phyloP scores from a whole-genome alignment of 2,797 vertebrate genomes.

The Argyrosomus regius region DNA sequence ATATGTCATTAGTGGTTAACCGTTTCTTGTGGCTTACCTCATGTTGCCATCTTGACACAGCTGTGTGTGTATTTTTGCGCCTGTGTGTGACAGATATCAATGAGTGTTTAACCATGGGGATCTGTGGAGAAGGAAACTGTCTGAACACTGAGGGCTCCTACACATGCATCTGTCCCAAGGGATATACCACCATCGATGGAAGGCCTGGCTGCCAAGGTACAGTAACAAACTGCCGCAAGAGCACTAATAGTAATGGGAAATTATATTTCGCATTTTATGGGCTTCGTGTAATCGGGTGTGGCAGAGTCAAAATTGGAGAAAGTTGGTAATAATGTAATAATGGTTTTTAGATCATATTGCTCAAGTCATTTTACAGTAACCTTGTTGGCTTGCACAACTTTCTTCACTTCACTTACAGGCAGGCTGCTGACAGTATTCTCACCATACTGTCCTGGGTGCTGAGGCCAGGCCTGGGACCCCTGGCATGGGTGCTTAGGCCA shows the following conservation, averaged over 20 bases:
- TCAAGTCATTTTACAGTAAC: slow-evolving; percentile 40
- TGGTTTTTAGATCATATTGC: slow-evolving; percentile 24
- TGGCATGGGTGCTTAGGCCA: slow-evolving; percentile 50
- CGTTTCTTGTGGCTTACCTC: slow-evolving; percentile 37
- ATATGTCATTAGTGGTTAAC: slow-evolving; percentile 41
- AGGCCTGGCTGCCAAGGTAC: slow-evolving; percentile 87
- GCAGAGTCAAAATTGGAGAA: slow-evolving; percentile 34
- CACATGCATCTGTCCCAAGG: slow-evolving; percentile 87
- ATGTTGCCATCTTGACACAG: slow-evolving; percentile 51
- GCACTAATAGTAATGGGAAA: slow-evolving; percentile 17
- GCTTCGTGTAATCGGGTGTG: slow-evolving; percentile 60
- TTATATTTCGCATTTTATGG: slow-evolving; percentile 41
- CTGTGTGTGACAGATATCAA: slow-evolving; percentile 85
- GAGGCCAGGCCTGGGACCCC: slow-evolving; percentile 43
- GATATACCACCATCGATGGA: slow-evolving; percentile 79
- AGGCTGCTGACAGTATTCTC: slow-evolving; percentile 45
- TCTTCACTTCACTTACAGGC: slow-evolving; percentile 17
- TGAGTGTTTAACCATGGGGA: slow-evolving; percentile 84
- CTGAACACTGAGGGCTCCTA: slow-evolving; percentile 90
- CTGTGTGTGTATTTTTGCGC: slow-evolving; percentile 54
- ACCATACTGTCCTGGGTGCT: slow-evolving; percentile 32
- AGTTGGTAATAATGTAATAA: slow-evolving; percentile 47
- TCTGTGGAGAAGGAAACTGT: slow-evolving; percentile 89
- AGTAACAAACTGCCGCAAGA: slow-evolving; percentile 48
- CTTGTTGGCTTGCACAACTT: slow-evolving; percentile 10